Base-by-base conservation (phyloP, 2,888 invertebrate species). In the Tetramorium bicarinatum region DNA sequence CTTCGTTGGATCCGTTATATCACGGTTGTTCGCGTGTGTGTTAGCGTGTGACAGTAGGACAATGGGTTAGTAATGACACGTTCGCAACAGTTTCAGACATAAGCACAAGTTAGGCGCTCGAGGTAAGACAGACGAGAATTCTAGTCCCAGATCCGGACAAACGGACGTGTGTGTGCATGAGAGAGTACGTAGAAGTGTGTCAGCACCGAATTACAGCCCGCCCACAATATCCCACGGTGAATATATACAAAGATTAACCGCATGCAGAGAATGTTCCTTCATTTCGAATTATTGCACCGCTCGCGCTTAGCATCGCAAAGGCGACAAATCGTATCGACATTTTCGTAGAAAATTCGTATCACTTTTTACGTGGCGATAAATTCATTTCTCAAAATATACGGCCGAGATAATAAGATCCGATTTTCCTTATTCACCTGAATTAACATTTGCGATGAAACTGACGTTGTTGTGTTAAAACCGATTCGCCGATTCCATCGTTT, bases 51-150 rank as follows among this genome's bases (percentile, higher is more conserved):
- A 85, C 85, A 90, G 86, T 71, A 85, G 86, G 72, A 87, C 90
- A 89, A 87, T 89, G 83, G 79, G 91, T 90, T 91, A 91, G 90
- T 91, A 85, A 83, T 86, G 83, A 88, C 85, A 89, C 87, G 82
- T 88, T 91, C 83, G 89, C 88, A 88, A 88, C 81, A 90, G 91
- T 91, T 89, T 87, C 82, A 90, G 85, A 85, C 82, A 85, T 62
- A 89, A 91, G 89, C 90, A 82, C 89, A 89, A 83, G 82, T 85
- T 66, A 90, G 84, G 76, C 79, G 86, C 82, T 86, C 85, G 85
- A 82, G 86, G 84, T 83, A 90, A 88, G 84, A 87, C 83, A 82
- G 80, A 88, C 81, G 87, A 85, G 82, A 81, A 83, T 72, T 84
- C 67, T 67, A 84, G 76, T 80, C 84, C 85, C 84, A 84, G 59